Base-by-base conservation (phyloP, 2,888 invertebrate species). In the Himalopsyche japonica region DNA sequence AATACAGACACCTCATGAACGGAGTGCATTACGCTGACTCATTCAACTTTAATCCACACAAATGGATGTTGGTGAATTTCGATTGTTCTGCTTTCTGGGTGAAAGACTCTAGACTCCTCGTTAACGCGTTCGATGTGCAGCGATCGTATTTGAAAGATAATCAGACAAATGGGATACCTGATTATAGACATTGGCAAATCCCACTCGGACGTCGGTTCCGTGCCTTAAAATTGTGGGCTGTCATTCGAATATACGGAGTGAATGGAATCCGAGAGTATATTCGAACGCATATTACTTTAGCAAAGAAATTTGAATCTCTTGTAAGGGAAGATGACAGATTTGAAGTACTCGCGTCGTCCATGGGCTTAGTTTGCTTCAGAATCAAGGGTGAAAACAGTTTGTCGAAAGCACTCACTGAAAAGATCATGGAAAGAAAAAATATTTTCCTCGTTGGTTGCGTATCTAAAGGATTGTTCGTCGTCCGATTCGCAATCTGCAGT, bases 1-100 rank as follows among this genome's bases (percentile, higher is more conserved):
- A 99, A 91, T 97, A 95, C 90, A 94, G 97, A 81, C 92, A 96
- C 87, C 91, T 97, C 15, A 95, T 97, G 92, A 92, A 93, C 83
- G 97, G 97, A 0, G 90, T 97, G 6, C 94, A 99, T 90, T 94
- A 94, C 83, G 97, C 95, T 0, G 96, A 98, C 89, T 98, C 98
- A 0, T 95, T 98, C 88, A 98, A 98, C 90, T 95, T 98, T 86
- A 99, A 99, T 90, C 95, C 97, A 0, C 98, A 99, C 90, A 99
- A 99, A 91, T 98, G 98, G 96, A 93, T 99, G 92, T 93, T 98
- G 84, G 96, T 98, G 5, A 98, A 97, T 89, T 99, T 98, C 87
- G 99, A 99, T 90, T 98, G 98, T 89, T 98, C 98, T 0, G 96
- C 97, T 0, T 95, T 99, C 94, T 97, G 97, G 97, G 95, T 98